These are phyloP conservation scores for Stegodyphus mimosarum DNA, from an alignment of 1,140 invertebrate genomes.

Conservation along the genomic window DNA sequence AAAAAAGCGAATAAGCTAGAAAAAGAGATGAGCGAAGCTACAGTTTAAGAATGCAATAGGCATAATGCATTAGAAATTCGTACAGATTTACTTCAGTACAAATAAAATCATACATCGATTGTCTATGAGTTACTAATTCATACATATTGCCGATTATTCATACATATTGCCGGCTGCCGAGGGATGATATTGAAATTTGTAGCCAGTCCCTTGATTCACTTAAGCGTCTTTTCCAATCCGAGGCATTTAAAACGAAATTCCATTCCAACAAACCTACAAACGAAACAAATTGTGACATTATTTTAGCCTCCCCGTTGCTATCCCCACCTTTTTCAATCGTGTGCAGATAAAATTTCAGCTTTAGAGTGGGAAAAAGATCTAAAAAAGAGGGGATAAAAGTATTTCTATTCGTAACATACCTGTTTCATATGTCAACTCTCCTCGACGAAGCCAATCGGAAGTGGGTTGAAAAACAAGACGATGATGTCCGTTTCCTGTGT, in stretches of 20 bases:
- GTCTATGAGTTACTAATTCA: no score
- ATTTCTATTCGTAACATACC: neutral
- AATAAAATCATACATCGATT: no score
- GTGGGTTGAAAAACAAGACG: neutral
- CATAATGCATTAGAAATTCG: no score
- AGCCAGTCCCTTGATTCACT: no score
- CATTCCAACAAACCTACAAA: neutral
- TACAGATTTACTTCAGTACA: no score
- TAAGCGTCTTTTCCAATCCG: no score
- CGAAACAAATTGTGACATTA: slow-evolving; percentile 2
- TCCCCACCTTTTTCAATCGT: neutral
- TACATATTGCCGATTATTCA: no score
- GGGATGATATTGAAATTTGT: no score
- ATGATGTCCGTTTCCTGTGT: neutral
- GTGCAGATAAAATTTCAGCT: neutral
- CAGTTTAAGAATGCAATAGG: no score
- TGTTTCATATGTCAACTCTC: slow-evolving; percentile 1
- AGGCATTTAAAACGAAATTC: slow-evolving; percentile 1
- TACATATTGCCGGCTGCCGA: no score
- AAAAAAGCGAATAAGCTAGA: no score
- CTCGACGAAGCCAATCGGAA: neutral
- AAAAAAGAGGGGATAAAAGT: neutral
- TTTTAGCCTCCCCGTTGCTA: neutral
- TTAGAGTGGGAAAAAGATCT: neutral
- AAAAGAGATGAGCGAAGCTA: no score